A percentile compares a stretch with the other conserved stretches of the same genome.
Evolutionary conservation across 2,113 vertebrate species (phyloP).

Genomic region (Leptobrachium ailaonicum): DNA sequence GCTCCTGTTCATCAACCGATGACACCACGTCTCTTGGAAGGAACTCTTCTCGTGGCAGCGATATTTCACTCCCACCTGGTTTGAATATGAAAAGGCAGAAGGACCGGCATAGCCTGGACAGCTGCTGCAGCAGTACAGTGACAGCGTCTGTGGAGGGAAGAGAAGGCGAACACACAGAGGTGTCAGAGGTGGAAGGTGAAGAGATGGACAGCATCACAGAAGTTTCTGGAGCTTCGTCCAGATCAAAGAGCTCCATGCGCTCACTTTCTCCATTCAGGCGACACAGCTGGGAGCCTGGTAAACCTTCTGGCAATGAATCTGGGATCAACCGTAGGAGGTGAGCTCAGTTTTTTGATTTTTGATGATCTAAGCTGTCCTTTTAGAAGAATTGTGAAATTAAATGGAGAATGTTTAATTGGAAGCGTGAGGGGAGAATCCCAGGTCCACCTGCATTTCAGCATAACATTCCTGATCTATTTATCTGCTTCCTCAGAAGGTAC

Average conservation of each 20-base stretch:
- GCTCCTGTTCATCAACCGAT: constrained; percentile 87
- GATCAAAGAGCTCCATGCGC: constrained; percentile 72
- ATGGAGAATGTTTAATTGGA: too few relatives aligned
- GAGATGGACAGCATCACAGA: constrained; percentile 87
- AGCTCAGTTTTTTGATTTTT: constrained; percentile 42
- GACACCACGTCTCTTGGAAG: constrained; percentile 82
- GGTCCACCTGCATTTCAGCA: too few relatives aligned
- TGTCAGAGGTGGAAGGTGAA: constrained; percentile 81
- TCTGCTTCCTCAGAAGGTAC: too few relatives aligned
- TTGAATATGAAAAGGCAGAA: constrained; percentile 54
- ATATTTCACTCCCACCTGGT: constrained; percentile 62
- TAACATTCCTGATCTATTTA: too few relatives aligned
- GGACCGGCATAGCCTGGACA: constrained; percentile 68
- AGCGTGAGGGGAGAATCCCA: too few relatives aligned
- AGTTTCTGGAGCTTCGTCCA: constrained; percentile 69
- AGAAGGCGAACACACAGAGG: constrained; percentile 48
- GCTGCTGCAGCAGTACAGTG: constrained; percentile 55
- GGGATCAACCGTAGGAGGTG: constrained; percentile 95
- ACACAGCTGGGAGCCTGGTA: constrained; percentile 95
- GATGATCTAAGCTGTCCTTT: too few relatives aligned
- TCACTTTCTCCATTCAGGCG: constrained; percentile 88
- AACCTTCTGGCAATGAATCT: constrained; percentile 76
- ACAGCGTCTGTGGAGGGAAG: constrained; percentile 57
- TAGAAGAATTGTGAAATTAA: too few relatives aligned
- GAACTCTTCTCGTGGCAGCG: constrained; percentile 77